phyloP scores from a whole-genome alignment of 2,888 invertebrate species.

The Euplagia quadripunctaria region DNA sequence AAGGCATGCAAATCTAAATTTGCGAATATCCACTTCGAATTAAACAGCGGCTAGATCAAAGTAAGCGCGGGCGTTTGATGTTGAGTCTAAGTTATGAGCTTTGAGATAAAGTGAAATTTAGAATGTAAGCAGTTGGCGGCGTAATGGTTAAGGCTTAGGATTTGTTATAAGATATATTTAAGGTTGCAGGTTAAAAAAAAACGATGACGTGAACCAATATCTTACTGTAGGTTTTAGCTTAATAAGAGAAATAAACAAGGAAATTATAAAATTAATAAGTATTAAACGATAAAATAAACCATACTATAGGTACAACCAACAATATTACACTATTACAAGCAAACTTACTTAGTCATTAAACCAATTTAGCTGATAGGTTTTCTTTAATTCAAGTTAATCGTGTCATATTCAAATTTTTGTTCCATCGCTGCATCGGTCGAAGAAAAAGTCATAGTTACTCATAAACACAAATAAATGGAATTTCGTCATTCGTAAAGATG shows the following conservation, averaged over 20 bases:
- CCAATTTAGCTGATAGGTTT: neutral
- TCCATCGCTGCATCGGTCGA: no score
- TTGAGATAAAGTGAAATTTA: neutral
- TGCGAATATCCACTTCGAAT: slow-evolving; percentile 56
- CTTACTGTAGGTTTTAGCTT: neutral
- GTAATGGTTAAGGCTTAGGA: neutral
- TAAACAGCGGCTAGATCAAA: slow-evolving; percentile 61
- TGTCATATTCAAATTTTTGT: no score
- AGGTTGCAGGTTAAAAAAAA: neutral
- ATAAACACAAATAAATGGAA: no score
- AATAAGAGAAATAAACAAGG: neutral
- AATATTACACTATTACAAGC: no score
- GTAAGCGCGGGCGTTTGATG: slow-evolving; percentile 43
- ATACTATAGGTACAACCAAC: no score
- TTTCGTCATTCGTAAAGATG: no score
- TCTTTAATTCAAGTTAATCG: no score
- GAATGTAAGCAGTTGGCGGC: neutral
- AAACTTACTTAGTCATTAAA: neutral
- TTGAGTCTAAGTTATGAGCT: slow-evolving; percentile 33
- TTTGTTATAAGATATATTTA: neutral
- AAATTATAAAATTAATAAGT: no score
- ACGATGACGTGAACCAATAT: neutral
- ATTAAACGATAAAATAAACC: no score
- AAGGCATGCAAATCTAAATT: slow-evolving; percentile 60
- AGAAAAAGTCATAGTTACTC: no score